Base-by-base conservation (phyloP, 2,797 vertebrate species). In the Valencia hispanica region DNA sequence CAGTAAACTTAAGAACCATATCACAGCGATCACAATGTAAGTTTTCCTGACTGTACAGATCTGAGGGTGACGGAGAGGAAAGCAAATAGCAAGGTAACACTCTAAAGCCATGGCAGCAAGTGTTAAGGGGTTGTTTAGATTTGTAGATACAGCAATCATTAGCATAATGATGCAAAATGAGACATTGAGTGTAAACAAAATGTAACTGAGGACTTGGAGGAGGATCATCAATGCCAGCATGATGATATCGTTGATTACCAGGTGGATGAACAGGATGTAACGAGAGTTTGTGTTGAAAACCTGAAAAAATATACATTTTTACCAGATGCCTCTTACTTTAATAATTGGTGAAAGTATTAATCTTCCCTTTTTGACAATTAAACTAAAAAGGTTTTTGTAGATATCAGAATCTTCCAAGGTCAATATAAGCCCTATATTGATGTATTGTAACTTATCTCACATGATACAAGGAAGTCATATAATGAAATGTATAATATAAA, bases 241-340 rank as follows among this genome's bases (percentile, higher is more conserved):
- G 32, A 93, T 80, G 25, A 92, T 94, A 39, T 94, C 93, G 61
- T 85, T 94, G 69, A 94, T 61, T 5, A 94, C 94, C 77, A 94
- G 84, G 51, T 94, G 89, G 72, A 93, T 92, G 74, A 86, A 94
- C 30, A 94, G 86, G 77, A 94, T 92, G 76, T 94, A 94, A 55
- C 92, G 92, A 22, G 93, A 87, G 45, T 93, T 91, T 55, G 71
- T 77, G 0, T 63, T 74, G 77, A 92, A 81, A 55, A 88, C 68
- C 83, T 91, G 84, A 12, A 68, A 39, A 8, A 17, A 47, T 66
- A 2, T 4, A 48, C 22, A 3, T n/a, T n/a, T n/a, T n/a, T n/a
- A n/a, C n/a, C n/a, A n/a, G n/a, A n/a, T n/a, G n/a, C n/a, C n/a
- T n/a, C n/a, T n/a, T n/a, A n/a, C n/a, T n/a, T n/a, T n/a, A n/a